Base-by-base conservation (phyloP, 2,888 invertebrate species). In the Epinotia bilunana region DNA sequence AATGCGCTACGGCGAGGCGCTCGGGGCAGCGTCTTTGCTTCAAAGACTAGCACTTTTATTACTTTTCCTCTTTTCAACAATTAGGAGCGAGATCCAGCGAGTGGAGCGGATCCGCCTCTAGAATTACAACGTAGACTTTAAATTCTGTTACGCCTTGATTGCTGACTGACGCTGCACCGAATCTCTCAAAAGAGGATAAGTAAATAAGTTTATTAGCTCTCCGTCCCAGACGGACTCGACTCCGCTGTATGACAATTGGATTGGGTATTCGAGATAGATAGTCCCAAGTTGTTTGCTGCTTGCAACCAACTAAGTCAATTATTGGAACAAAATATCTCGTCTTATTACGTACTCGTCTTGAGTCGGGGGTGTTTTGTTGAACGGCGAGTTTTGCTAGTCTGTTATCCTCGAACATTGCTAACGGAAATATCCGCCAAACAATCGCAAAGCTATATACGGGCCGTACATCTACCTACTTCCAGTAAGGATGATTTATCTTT, bases 31-130 rank as follows among this genome's bases (percentile, higher is more conserved):
- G 86, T 88, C 91, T 89, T 88, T 88, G 89, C 89, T 88, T 91
- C 92, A 92, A 92, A 93, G 93, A 89, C 90, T 88, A 88, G 89
- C 87, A 88, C 88, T 91, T 92, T 93, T 91, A 92, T 92, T 92
- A 89, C 91, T 87, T 91, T 92, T 88, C 88, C 89, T 86, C 90
- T 90, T 90, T 90, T 84, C 87, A 88, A 91, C 93, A 93, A 93
- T 93, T 93, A 93, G 92, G 88, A 87, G 81, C 80, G 83, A 87
- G 89, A 89, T 89, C 86, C 83, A 61, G n/a, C n/a, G 84, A 89
- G 88, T 84, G 85, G 83, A 85, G 85, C 81, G 83, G 85, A 87
- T 90, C 90, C 90, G 90, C 88, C 85, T 88, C 81, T 80, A 83
- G 84, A 89, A 88, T 90, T 90, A 88, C 90, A 87, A 87, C 86